Evolutionary conservation across 2,797 vertebrate genomes (phyloP).

Genomic region (Gymnoscopelus braueri): DNA sequence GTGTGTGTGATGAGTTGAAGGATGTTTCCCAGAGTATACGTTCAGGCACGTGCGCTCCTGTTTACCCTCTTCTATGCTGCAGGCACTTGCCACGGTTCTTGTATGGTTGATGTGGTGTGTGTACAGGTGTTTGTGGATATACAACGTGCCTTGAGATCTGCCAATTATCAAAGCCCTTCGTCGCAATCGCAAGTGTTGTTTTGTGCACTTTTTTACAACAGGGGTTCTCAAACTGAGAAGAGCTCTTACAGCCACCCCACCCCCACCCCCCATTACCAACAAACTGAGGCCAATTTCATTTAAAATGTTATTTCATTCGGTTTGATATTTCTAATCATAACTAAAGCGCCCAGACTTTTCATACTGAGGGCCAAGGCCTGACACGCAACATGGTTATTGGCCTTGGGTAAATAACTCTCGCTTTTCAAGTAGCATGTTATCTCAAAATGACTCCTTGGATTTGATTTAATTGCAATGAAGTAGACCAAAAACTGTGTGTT

Average conservation of each 20-base stretch:
- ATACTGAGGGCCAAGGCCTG: not conserved
- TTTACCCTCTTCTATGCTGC: conserved; percentile 30
- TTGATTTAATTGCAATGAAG: conserved; percentile 5
- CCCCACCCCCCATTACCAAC: too few relatives aligned
- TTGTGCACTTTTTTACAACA: not conserved
- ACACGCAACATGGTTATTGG: not conserved
- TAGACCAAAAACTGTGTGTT: not conserved
- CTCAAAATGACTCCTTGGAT: not conserved
- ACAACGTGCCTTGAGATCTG: not conserved
- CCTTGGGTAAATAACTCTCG: not conserved
- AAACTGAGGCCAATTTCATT: not conserved
- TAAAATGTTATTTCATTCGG: not conserved
- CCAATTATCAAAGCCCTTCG: conserved; percentile 17
- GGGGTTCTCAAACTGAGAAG: not conserved
- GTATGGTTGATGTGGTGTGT: conserved; percentile 26
- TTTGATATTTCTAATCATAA: too few relatives aligned
- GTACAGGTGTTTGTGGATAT: conserved; percentile 38
- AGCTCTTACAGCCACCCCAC: too few relatives aligned
- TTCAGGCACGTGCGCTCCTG: conserved; percentile 37
- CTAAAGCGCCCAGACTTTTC: too few relatives aligned
- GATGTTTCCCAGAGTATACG: conserved; percentile 30
- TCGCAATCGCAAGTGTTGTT: not conserved
- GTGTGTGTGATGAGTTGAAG: conserved; percentile 10
- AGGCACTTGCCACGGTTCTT: conserved; percentile 11
- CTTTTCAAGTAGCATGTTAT: not conserved